Percentiles rank a stretch among this genome's conserved stretches.
phyloP scores from a whole-genome alignment of 30 jellyfish, hydroid and myxozoan species.

The Aurelia sp. region DNA sequence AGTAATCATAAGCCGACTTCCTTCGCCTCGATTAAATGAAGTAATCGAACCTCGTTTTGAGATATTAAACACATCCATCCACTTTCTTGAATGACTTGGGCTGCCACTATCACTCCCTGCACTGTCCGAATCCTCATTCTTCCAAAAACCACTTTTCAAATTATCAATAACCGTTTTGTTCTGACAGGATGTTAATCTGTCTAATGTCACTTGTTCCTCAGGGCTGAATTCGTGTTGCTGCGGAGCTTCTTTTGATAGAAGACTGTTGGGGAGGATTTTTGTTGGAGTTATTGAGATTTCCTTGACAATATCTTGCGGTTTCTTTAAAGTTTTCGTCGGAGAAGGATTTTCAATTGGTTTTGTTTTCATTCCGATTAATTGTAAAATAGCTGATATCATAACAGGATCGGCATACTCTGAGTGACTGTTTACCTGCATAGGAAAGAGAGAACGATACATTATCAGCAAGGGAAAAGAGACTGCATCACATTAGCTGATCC shows the following conservation, averaged over 20 bases:
- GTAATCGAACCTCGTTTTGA: no score
- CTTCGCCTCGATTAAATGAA: no score
- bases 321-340: conserved; percentile 15
- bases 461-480: no score
- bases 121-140: conserved; percentile 16
- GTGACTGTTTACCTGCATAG: conserved; percentile 52
- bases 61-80: no score
- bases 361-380: conserved; percentile 44
- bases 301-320: conserved; percentile 50
- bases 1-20: no score
- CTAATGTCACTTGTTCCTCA: conserved; percentile 63
- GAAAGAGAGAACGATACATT: not conserved
- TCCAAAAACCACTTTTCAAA: conserved; percentile 25
- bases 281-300: conserved; percentile 41
- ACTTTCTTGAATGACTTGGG: not conserved
- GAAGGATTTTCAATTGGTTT: conserved; percentile 25
- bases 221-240: conserved; percentile 44
- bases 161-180: conserved; percentile 21
- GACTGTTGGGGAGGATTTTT: conserved; percentile 31
- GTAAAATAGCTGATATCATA: conserved; percentile 27
- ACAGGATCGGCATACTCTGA: conserved; percentile 72
- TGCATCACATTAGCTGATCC: no score
- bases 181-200: conserved; percentile 47
- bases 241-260: conserved; percentile 9
- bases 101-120: not conserved